Evolutionary conservation across 2,888 invertebrate genomes (phyloP), one percentile per base, ranked within the genome.

Genomic region (Apoderus coryli): DNA sequence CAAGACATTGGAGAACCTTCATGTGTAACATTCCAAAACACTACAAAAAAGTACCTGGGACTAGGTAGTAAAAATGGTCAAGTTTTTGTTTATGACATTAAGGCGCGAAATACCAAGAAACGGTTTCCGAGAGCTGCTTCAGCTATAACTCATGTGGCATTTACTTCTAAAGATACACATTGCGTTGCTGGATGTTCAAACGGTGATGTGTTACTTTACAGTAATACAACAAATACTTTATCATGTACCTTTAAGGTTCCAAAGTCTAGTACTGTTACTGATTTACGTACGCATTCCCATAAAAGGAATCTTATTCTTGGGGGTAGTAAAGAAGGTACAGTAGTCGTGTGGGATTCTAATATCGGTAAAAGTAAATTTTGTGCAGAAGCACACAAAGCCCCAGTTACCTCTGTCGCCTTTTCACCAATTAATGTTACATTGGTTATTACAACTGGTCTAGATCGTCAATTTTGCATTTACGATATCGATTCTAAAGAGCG

Each of bases 341-440:
- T 57, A 3, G 50, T 44, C n/a, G 47, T 54, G 16, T 58, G 56
- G 57, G 57, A 58, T 38, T 50, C 48, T 4, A 54, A 56, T 31
- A 42, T 42, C 2, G 51, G 46, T 30, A 49, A 48, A 37, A 39
- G 43, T 3, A 48, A 47, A 29, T 52, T 48, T 33, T 41, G 39
- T 16, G 40, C 41, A 6, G 46, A 48, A 14, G 59, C 64, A 4
- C 71, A 71, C 43, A 63, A 63, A 10, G 66, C 69, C 3, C 65
- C 67, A 2, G 64, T 70, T n/a, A 67, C 65, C 39, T 65, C 66
- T 40, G 56, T 69, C 33, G 54, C 60, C 16, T 70, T 63, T 50
- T 69, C 69, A 1, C 60, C 66, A 1, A 56, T 66, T 6, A 67
- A 67, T 42, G 56, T 58, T 37, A 67, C 68, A 49, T 60, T 70